phyloP scores from a whole-genome alignment of 2,113 vertebrate species.

The Zosterops borbonicus region DNA sequence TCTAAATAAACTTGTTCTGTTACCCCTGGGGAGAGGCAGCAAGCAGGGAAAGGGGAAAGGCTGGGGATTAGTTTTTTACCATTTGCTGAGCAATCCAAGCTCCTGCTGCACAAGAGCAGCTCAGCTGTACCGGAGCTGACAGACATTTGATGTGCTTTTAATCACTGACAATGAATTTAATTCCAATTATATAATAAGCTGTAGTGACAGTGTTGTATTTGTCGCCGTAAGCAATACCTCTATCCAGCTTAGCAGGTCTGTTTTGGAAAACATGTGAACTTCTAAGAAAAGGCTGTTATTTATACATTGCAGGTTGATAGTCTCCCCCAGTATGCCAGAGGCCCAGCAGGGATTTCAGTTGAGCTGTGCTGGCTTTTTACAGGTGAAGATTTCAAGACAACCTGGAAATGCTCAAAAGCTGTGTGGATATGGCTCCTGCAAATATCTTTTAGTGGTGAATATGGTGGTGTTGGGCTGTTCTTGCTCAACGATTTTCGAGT shows the following conservation, averaged over 20 bases:
- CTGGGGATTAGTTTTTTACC: slow-evolving; percentile 19
- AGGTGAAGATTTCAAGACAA: background rate
- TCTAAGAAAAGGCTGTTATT: slow-evolving; percentile 34
- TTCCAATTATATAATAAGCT: slow-evolving; percentile 68
- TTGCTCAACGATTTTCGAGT: background rate
- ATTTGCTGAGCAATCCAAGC: slow-evolving; percentile 53
- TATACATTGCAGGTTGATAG: background rate
- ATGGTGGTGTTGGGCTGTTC: background rate
- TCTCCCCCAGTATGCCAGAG: background rate
- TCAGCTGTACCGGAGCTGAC: slow-evolving; percentile 60
- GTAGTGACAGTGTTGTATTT: slow-evolving; percentile 53
- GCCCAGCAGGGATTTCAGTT: background rate
- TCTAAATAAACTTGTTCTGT: background rate
- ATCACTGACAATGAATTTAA: slow-evolving; percentile 66
- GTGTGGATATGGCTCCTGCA: background rate
- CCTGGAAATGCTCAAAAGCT: background rate
- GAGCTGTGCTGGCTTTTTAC: background rate
- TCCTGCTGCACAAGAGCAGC: slow-evolving; percentile 58
- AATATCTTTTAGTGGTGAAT: background rate
- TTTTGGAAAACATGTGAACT: slow-evolving; percentile 33
- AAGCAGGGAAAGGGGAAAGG: background rate
- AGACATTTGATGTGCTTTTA: slow-evolving; percentile 58
- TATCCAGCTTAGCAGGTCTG: slow-evolving; percentile 8
- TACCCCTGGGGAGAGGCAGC: background rate
- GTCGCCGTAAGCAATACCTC: slow-evolving; percentile 35